phyloP scores from a whole-genome alignment of 2,113 vertebrate species.

The Paedocypris sp. region DNA sequence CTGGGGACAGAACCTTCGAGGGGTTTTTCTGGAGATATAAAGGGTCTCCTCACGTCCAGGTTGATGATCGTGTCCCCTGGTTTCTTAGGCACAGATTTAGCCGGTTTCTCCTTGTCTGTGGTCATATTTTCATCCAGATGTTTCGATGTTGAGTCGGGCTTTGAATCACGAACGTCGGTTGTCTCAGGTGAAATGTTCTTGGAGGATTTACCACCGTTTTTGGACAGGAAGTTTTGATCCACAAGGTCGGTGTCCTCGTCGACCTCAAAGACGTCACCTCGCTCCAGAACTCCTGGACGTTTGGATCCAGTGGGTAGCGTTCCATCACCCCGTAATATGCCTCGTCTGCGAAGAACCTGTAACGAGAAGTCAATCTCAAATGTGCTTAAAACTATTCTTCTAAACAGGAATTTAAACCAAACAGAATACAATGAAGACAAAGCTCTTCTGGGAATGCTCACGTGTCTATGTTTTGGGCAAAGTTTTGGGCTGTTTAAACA shows the following conservation, averaged over 20 bases:
- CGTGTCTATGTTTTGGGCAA: too few relatives aligned
- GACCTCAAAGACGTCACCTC: constrained; percentile 54
- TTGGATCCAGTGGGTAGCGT: constrained; percentile 42
- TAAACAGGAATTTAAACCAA: too few relatives aligned
- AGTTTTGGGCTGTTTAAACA: too few relatives aligned
- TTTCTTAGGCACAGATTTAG: constrained; percentile 42
- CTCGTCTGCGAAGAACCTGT: constrained; percentile 38
- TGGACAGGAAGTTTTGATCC: constrained; percentile 40
- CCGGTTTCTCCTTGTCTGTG: constrained; percentile 49
- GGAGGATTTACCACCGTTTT: constrained; percentile 35
- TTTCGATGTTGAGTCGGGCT: constrained; percentile 51
- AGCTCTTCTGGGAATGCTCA: too few relatives aligned
- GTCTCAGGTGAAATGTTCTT: constrained; percentile 33
- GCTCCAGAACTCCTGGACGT: constrained; percentile 39
- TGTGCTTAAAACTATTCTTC: not conserved
- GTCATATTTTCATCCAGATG: constrained; percentile 64
- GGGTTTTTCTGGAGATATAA: constrained; percentile 36
- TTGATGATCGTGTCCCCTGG: constrained; percentile 43
- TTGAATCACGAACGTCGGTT: constrained; percentile 47
- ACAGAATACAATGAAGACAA: too few relatives aligned
- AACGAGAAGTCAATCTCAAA: not conserved
- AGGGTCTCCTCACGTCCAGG: constrained; percentile 25
- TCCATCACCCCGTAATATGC: constrained; percentile 50
- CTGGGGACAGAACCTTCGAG: not conserved
- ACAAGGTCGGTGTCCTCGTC: constrained; percentile 62